Evolutionary conservation across 2,888 invertebrate genomes (phyloP).

Genomic region (Gortyna flavago): DNA sequence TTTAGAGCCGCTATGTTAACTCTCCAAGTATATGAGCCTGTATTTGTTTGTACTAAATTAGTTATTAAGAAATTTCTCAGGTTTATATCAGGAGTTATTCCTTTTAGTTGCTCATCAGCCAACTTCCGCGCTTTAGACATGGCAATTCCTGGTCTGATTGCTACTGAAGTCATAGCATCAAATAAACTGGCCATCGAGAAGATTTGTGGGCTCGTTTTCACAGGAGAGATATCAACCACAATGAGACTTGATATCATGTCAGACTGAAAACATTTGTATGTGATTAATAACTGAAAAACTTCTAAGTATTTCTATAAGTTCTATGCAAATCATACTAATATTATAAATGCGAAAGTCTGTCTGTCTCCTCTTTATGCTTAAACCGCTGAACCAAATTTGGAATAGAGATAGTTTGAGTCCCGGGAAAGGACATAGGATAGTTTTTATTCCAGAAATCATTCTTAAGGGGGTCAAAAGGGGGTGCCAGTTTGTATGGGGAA

Average conservation of each 20-base stretch:
- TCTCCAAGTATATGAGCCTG: conserved; percentile 93
- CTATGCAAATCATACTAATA: neutral
- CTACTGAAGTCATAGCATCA: conserved; percentile 91
- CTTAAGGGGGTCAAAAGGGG: too few species aligned
- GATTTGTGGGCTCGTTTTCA: conserved; percentile 91
- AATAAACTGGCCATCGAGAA: conserved; percentile 91
- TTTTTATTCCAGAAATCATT: too few species aligned
- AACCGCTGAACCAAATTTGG: too few species aligned
- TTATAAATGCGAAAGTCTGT: too few species aligned
- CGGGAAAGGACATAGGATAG: too few species aligned
- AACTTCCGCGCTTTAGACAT: conserved; percentile 92
- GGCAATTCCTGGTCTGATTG: conserved; percentile 91
- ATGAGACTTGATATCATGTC: conserved; percentile 91
- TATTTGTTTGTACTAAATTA: conserved; percentile 93
- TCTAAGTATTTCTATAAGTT: neutral
- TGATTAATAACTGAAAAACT: neutral
- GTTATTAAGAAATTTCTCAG: conserved; percentile 95
- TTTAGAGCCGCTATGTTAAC: conserved; percentile 94
- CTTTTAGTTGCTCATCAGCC: conserved; percentile 91
- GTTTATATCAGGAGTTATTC: conserved; percentile 89
- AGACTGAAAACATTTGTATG: conserved; percentile 82
- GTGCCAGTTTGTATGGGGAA: too few species aligned
- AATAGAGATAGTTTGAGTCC: too few species aligned
- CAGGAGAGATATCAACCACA: conserved; percentile 93
- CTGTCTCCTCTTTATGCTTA: too few species aligned